A percentile compares a stretch with the other conserved stretches of the same genome.
phyloP scores from a whole-genome alignment of 1,140 invertebrate species.

The Lucilia cuprina region DNA sequence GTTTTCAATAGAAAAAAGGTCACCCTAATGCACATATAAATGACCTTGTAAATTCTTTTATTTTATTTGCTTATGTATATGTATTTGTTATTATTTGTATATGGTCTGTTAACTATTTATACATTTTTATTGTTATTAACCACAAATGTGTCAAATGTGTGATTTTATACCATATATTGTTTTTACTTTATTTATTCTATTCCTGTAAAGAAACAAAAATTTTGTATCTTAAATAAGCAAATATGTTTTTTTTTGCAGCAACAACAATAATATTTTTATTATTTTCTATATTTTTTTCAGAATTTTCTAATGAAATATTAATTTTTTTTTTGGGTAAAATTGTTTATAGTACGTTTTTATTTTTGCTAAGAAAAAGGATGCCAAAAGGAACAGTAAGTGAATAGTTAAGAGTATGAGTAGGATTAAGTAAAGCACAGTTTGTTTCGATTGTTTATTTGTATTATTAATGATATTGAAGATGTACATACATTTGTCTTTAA shows the following conservation, averaged over 20 bases:
- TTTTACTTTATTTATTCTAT: neutral
- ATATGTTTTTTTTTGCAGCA: neutral
- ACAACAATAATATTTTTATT: neutral
- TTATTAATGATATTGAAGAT: neutral
- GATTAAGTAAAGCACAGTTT: neutral
- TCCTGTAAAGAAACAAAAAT: neutral
- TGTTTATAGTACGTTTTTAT: neutral
- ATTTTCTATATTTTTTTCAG: neutral
- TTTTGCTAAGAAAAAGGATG: neutral
- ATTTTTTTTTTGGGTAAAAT: too few relatives aligned
- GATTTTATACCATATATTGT: neutral
- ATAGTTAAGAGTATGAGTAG: neutral
- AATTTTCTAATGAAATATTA: neutral
- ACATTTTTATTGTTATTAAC: neutral
- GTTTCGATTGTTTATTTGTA: neutral
- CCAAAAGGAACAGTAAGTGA: neutral
- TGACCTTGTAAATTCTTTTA: too few relatives aligned
- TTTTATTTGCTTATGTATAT: too few relatives aligned
- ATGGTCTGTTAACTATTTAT: neutral
- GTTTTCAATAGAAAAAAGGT: too few relatives aligned
- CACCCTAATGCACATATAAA: too few relatives aligned
- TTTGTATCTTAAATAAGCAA: neutral
- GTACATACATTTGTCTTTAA: neutral
- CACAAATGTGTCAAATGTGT: constrained; percentile 1
- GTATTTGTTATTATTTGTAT: neutral